Evolutionary conservation across 2,797 vertebrate genomes (phyloP), one percentile per base, ranked within the genome.

Genomic region (Sebastes cheni): DNA sequence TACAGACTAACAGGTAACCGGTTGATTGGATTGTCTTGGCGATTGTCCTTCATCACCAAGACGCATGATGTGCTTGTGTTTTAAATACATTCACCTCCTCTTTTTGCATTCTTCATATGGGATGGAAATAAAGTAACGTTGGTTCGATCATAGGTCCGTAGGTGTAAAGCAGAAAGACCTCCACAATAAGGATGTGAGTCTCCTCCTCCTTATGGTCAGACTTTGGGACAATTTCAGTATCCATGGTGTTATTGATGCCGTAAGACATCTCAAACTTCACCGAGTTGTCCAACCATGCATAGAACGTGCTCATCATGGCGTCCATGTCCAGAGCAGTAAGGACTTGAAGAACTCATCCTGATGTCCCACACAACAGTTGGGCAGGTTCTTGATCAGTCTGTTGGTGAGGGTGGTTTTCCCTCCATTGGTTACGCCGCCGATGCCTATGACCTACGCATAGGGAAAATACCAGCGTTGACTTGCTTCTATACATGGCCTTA

Each of bases 81-180:
- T 97, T 80, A 97, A 67, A 2, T 98, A 98, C 97, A 98, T 98
- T 81, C 97, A 95, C 88, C 97, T 97, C 90, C 97, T 97, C 93
- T 93, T 97, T 95, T 97, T 98, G 95, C 97, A 98, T 92, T 98
- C 97, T 95, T 98, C 97, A n/a, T 98, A 97, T 1, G 97, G 97
- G 95, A 98, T 97, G 91, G 97, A 97, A 94, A 98, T 96, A 82
- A 98, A 98, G 90, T 96, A 97, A 22, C 97, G 93, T 77, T 97
- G 95, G 93, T 6, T 98, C 96, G 75, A 97, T 97, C 95, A 98
- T 92, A 71, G 97, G 97, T 90, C 97, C 86, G 32, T 97, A 96
- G 85, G 96, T 97, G 93, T 97, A 98, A 83, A 98, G 97, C 77
- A 98, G 94, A 71, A 98, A 98, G 72, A 97, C 97, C 90, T 98